Conservation (phyloP, 2,113 vertebrate genomes). For the Dasyurus viverrinus region DNA sequence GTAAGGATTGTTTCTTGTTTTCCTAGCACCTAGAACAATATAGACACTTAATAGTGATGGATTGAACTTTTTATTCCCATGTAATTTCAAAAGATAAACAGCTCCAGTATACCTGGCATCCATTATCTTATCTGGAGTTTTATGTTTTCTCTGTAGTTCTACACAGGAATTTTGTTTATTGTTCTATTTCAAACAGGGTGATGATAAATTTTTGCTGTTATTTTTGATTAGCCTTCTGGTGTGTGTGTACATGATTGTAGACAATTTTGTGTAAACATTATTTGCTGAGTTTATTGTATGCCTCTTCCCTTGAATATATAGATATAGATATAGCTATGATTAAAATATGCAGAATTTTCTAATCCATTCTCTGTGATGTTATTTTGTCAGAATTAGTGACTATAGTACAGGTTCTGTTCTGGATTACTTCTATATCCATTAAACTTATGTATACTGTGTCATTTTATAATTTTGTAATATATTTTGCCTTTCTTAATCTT, state of each 20-base stretch:
- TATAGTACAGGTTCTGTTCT: not conserved
- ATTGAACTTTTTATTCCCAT: not conserved
- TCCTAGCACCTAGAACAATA: not conserved
- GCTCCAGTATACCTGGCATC: not conserved
- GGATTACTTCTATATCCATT: not conserved
- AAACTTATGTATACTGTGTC: not conserved
- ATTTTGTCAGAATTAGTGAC: not conserved
- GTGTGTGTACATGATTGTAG: not conserved
- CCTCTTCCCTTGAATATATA: not conserved
- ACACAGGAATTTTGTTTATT: not conserved
- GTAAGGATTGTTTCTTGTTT: not conserved
- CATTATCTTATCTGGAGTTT: not conserved
- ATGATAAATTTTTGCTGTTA: not conserved
- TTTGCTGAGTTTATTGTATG: constrained; percentile 3
- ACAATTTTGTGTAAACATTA: not conserved
- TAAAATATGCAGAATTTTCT: not conserved
- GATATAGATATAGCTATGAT: not conserved
- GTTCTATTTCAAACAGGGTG: not conserved
- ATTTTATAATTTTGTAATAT: not conserved
- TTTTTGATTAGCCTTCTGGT: not conserved
- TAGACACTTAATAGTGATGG: not conserved
- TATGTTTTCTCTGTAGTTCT: not conserved
- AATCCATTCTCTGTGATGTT: not conserved
- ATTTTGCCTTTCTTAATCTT: not conserved
- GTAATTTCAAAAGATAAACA: not conserved